Evolutionary conservation across 92 coral and sea anemone species (phyloP).

Genomic region (Paragorgia papillata): DNA sequence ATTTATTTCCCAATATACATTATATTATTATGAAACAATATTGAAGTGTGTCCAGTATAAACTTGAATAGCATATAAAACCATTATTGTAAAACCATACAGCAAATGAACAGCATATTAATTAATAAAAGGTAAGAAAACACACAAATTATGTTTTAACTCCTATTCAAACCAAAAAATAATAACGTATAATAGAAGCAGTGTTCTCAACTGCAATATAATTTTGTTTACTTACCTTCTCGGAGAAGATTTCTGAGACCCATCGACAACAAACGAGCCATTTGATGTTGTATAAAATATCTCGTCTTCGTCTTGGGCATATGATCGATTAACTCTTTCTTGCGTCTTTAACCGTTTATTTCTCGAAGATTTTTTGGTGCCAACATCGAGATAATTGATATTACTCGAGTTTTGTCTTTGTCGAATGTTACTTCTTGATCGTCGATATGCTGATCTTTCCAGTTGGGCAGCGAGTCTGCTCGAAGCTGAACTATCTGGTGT

Average conservation of each 20-base stretch:
- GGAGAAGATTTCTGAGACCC: constrained; percentile 13
- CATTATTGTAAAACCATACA: too few species aligned
- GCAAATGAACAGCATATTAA: too few species aligned
- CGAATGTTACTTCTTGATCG: constrained; percentile 67
- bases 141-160: too few species aligned
- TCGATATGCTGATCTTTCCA: constrained; percentile 92
- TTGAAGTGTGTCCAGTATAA: too few species aligned
- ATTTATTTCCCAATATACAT: too few species aligned
- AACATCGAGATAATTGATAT: not conserved
- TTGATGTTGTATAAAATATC: not conserved
- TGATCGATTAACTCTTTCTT: constrained; percentile 49
- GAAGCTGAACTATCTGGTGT: constrained; percentile 70
- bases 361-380: constrained; percentile 34
- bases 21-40: too few species aligned
- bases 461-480: constrained; percentile 85
- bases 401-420: constrained; percentile 25
- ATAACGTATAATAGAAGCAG: not conserved
- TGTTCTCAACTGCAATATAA: constrained; percentile 11
- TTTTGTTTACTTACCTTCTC: constrained; percentile 26
- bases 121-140: too few species aligned
- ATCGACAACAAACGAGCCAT: constrained; percentile 8
- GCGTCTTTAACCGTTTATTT: constrained; percentile 69
- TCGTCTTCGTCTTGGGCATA: constrained; percentile 8
- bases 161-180: not conserved
- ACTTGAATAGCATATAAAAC: too few species aligned